A percentile compares a stretch with the other conserved stretches of the same genome.
phyloP scores from a whole-genome alignment of 2,113 vertebrate genomes.

The Alethe diademata region DNA sequence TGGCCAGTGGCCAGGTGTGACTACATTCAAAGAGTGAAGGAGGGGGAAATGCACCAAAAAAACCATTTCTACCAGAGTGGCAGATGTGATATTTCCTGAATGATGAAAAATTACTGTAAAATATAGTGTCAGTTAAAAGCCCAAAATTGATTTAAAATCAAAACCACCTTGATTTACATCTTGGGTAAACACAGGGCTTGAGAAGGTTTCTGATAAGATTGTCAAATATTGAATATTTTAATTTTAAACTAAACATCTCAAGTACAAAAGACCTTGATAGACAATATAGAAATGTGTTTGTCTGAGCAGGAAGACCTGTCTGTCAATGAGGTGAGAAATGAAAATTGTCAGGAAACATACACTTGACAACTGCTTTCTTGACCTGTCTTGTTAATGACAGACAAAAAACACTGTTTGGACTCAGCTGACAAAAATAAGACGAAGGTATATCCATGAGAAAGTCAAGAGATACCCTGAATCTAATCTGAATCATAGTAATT shows the following conservation, averaged over 20 bases:
- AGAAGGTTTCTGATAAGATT: background rate
- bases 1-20: background rate
- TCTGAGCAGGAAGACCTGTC: background rate
- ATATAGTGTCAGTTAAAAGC: background rate
- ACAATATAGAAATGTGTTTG: background rate
- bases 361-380: background rate
- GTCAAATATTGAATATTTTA: background rate
- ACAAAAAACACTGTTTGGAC: background rate
- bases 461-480: background rate
- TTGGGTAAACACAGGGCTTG: background rate
- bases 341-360: background rate
- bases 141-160: background rate
- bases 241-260: background rate
- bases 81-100: background rate
- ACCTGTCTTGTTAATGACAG: background rate
- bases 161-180: background rate
- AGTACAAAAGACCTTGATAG: background rate
- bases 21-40: background rate
- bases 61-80: background rate
- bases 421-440: background rate
- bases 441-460: background rate
- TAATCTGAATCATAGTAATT: background rate
- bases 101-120: background rate
- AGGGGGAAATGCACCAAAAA: background rate
- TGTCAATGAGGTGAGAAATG: background rate